phyloP scores from a whole-genome alignment of 37 sponge, comb jelly and placozoan genomes.

The Haliclona indistincta region DNA sequence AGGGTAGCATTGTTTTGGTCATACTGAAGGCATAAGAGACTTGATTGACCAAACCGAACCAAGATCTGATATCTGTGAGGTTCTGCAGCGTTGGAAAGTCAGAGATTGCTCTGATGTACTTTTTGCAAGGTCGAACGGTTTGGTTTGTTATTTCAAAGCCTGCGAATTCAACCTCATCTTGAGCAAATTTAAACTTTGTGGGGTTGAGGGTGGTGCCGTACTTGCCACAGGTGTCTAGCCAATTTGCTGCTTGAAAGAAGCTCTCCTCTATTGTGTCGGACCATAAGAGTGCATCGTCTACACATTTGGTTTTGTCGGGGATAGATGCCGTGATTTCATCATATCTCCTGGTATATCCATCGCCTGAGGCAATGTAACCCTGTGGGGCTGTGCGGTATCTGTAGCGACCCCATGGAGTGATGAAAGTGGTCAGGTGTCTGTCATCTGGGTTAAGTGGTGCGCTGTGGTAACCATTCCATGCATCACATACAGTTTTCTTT shows the following conservation, averaged over 20 bases:
- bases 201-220: slow-evolving; percentile 49
- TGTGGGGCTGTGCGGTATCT: slow-evolving; percentile 54
- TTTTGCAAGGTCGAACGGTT: slow-evolving; percentile 48
- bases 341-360: no score
- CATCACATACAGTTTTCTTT: slow-evolving; percentile 46
- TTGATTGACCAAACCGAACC: slow-evolving; percentile 47
- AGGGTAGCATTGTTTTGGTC: slow-evolving; percentile 46
- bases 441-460: slow-evolving; percentile 45
- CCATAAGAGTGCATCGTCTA: slow-evolving; percentile 42
- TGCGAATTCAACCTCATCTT: slow-evolving; percentile 50
- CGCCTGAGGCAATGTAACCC: slow-evolving; percentile 58
- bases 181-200: slow-evolving; percentile 35
- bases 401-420: no score
- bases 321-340: no score
- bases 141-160: slow-evolving; percentile 48
- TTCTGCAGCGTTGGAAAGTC: slow-evolving; percentile 32
- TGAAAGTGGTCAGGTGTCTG: slow-evolving; percentile 46
- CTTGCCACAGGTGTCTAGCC: slow-evolving; percentile 47
- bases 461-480: slow-evolving; percentile 57
- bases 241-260: slow-evolving; percentile 43
- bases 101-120: slow-evolving; percentile 43
- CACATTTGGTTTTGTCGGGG: slow-evolving; percentile 40
- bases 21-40: slow-evolving; percentile 51
- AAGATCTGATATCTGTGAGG: slow-evolving; percentile 42
- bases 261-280: slow-evolving; percentile 45